Base-by-base conservation (phyloP, 2,888 invertebrate species). In the Diarsia brunnea region DNA sequence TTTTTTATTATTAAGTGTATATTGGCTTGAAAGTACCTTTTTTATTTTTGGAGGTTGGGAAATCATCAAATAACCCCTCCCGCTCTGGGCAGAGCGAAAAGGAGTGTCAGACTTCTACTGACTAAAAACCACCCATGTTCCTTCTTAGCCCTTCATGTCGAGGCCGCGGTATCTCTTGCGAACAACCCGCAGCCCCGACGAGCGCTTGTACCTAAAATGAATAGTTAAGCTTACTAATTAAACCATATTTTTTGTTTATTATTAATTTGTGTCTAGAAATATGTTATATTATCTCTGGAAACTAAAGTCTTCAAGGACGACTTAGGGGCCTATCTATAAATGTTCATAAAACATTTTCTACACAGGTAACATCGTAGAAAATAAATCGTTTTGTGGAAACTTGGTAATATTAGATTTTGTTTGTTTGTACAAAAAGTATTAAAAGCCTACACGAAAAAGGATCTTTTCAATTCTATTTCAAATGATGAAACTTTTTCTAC, bases 351-450 rank as follows among this genome's bases (percentile, higher is more conserved):
- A 38, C 38, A n/a, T 38, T 38, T 38, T 8, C 1, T 38, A 38
- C 8, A 24, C 24, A 69, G 27, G 24, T 51, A 69, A 80, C 14
- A 49, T 51, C 7, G 47, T 31, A 16, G 38, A 53, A 58, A 67
- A 70, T 16, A 14, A 51, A 61, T 27, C 14, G 14, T 75, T 70
- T 69, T 31, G n/a, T 58, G 19, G 43, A 68, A 74, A 19, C n/a
- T 66, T 64, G 10, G 45, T 38, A 21, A 75, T 64, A 81, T 68
- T 69, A 68, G 21, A 64, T 60, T 63, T 58, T 16, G 45, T 67
- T 79, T 75, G 58, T 60, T 75, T 71, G 43, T 47, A 58, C 3
- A 31, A 70, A 63, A 53, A 58, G 19, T 60, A 79, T 72, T 58
- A 66, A 1, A 61, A 61, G 47, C 38, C 14, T 14, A 24, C 14